Conservation (phyloP, 2,113 vertebrate genomes). For the Choloepus hoffmanni region DNA sequence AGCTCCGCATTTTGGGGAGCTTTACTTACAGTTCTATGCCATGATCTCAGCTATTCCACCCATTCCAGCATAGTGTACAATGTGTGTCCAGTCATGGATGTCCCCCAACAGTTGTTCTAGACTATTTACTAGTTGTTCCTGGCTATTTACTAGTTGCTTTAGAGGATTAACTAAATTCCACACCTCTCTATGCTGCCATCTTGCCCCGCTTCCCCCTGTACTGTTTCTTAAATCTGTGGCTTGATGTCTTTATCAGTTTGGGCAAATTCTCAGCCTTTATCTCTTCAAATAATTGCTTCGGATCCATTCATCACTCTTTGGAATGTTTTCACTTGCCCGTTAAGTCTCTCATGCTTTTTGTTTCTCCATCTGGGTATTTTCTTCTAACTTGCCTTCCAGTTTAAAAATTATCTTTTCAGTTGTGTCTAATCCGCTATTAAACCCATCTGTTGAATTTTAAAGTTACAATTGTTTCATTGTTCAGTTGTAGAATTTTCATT, state of each 20-base stretch:
- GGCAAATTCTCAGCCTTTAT: slow-evolving; percentile 30
- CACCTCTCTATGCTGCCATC: no score
- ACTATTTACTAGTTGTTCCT: no score
- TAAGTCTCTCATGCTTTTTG: slow-evolving; percentile 30
- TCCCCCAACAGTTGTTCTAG: no score
- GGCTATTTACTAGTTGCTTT: no score
- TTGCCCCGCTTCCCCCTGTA: no score
- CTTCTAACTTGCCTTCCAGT: slow-evolving; percentile 40
- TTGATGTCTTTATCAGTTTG: slow-evolving; percentile 44
- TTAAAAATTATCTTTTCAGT: slow-evolving; percentile 35
- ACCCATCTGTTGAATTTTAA: slow-evolving; percentile 23
- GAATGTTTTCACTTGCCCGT: neutral
- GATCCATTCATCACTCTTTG: neutral
- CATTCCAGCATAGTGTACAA: no score
- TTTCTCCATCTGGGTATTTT: slow-evolving; percentile 10
- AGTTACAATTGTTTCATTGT: slow-evolving; percentile 3
- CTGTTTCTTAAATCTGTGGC: neutral
- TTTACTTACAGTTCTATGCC: no score
- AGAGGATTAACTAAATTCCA: no score
- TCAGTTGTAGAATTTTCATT: slow-evolving; percentile 54
- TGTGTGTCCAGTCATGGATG: no score
- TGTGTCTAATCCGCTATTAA: slow-evolving; percentile 50
- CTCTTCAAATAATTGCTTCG: slow-evolving; percentile 37
- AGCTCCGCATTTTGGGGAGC: no score
- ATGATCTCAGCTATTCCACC: no score